Evolutionary conservation across 2,888 invertebrate genomes (phyloP).

Genomic region (Cantharis nigra): DNA sequence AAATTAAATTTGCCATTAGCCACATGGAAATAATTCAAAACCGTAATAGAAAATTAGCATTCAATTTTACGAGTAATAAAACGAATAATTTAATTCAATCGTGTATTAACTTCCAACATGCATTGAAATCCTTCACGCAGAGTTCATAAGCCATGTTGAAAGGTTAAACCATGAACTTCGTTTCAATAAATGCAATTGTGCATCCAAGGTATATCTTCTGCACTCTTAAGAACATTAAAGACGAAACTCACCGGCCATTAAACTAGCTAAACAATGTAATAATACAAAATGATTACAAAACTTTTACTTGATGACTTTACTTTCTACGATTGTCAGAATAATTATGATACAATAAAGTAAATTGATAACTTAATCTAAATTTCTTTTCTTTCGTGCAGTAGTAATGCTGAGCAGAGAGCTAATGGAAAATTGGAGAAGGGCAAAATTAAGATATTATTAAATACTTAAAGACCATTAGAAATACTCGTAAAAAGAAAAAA

Average conservation of each 20-base stretch:
- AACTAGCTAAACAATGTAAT: background rate
- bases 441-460: background rate
- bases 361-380: background rate
- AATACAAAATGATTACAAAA: background rate
- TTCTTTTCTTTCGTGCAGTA: background rate
- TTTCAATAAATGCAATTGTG: background rate
- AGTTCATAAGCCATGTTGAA: background rate
- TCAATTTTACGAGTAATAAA: background rate
- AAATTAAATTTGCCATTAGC: background rate
- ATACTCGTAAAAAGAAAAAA: background rate
- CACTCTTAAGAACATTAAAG: background rate
- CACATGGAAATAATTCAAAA: background rate
- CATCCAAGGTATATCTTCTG: background rate
- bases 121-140: background rate
- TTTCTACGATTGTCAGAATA: background rate
- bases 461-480: too few relatives aligned
- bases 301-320: background rate
- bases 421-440: background rate
- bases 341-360: background rate
- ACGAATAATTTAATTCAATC: background rate
- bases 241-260: background rate
- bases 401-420: too few relatives aligned
- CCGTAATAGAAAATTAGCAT: background rate
- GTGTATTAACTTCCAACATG: background rate
- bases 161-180: background rate